A percentile compares a stretch with the other conserved stretches of the same genome.
These are phyloP conservation scores for Cirrhinus mrigala DNA, from an alignment of 2,797 vertebrate species.

Conservation along the genomic window DNA sequence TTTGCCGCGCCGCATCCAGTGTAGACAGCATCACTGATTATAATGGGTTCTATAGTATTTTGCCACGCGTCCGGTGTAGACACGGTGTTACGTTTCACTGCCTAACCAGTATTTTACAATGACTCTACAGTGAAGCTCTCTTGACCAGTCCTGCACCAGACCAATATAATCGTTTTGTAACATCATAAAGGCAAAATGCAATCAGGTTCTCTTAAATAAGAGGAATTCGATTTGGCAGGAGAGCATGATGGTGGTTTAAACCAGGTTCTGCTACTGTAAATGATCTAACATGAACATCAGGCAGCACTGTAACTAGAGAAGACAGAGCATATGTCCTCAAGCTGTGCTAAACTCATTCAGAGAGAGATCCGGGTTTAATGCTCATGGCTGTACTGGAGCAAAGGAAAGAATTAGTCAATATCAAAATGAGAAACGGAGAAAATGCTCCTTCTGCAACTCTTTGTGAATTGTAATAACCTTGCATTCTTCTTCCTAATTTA, in stretches of 20 bases:
- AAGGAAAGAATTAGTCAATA: neutral
- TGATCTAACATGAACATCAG: conserved; percentile 30
- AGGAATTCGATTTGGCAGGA: conserved; percentile 50
- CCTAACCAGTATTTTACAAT: neutral
- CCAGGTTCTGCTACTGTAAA: conserved; percentile 33
- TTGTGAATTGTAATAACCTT: neutral
- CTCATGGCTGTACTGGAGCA: neutral
- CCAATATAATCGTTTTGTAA: conserved; percentile 25
- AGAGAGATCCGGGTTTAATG: conserved; percentile 9
- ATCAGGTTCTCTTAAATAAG: conserved; percentile 47
- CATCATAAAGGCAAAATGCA: conserved; percentile 43
- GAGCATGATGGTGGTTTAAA: conserved; percentile 25
- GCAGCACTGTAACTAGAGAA: conserved; percentile 20
- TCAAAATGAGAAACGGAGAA: neutral
- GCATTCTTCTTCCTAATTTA: neutral
- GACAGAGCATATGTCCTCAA: conserved; percentile 26
- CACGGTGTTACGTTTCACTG: neutral
- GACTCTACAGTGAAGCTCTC: neutral
- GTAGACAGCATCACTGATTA: too few species aligned
- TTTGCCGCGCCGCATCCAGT: too few species aligned
- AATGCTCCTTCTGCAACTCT: neutral
- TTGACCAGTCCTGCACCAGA: conserved; percentile 24
- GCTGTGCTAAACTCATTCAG: neutral
- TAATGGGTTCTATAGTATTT: too few species aligned
- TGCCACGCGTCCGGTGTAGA: too few species aligned